Conservation (phyloP, 2,888 invertebrate species). For the Chrysina gloriosa region DNA sequence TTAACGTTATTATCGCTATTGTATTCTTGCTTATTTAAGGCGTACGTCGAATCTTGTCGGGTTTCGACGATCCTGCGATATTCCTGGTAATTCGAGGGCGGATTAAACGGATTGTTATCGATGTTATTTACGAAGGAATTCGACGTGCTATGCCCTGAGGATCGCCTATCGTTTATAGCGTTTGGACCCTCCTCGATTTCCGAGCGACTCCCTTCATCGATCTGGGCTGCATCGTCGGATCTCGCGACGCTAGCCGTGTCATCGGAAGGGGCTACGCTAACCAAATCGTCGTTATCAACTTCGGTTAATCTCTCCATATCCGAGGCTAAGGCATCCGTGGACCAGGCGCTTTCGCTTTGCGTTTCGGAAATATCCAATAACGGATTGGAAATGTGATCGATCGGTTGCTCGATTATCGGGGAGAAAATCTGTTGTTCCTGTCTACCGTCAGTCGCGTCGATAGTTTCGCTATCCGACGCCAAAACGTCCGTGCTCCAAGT, state of each 20-base stretch:
- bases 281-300: constrained; percentile 76
- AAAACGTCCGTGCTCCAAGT: constrained; percentile 99
- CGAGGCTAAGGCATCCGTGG: constrained; percentile 93
- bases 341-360: constrained; percentile 96
- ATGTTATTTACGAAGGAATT: constrained; percentile 26
- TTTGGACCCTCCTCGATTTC: constrained; percentile 38
- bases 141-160: constrained; percentile 33
- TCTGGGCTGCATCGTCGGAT: constrained; percentile 73
- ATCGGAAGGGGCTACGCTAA: constrained; percentile 71
- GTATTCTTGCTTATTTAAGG: constrained; percentile 23
- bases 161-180: constrained; percentile 36
- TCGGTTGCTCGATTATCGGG: constrained; percentile 63
- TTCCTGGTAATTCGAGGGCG: constrained; percentile 30
- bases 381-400: constrained; percentile 52
- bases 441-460: constrained; percentile 72
- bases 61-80: constrained; percentile 25
- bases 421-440: constrained; percentile 70
- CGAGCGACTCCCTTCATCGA: constrained; percentile 43
- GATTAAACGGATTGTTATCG: constrained; percentile 13
- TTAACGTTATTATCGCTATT: constrained; percentile 35
- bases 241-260: constrained; percentile 72
- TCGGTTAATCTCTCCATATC: constrained; percentile 93
- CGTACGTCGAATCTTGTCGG: constrained; percentile 28
- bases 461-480: constrained; percentile 95
- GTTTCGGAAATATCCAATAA: constrained; percentile 87